Evolutionary conservation across 1,140 invertebrate genomes (phyloP), one percentile per base, ranked within the genome.

Genomic region (Drosophila nannoptera): DNA sequence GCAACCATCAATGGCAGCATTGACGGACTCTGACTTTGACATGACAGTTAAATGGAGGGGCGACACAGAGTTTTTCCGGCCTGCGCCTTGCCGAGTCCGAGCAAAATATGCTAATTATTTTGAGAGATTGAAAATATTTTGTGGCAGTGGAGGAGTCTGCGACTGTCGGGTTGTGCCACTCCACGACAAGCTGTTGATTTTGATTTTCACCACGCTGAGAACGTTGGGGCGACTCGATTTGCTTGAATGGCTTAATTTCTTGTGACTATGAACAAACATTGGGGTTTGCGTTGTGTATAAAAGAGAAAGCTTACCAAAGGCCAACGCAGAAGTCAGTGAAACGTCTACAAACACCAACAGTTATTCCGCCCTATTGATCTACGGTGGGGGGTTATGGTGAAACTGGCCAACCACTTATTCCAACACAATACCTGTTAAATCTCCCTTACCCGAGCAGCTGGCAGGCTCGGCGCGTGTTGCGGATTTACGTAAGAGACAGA

Each of bases 21-120:
- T 72, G 78, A 82, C 58, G 60, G 75, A 74, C 60, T 12, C 69
- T 76, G 80, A 73, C 76, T 84, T 83, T 84, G 80, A 83, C 80
- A 80, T 84, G 80, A 77, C 80, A 84, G 81, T 80, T 84, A 77
- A 84, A 84, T 84, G 86, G 80, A 77, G 76, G 69, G 73, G 71
- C 59, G 75, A 43, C 66, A 38, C 31, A 46, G 12, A 35, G 2
- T 6, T 31, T 7, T n/a, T 14, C 8, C 14, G 8, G 14, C 50
- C 16, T 1, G 32, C 2, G 29, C 22, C 3, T 22, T 22, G 1
- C 22, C 22, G 22, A 3, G 22, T 22, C 22, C 22, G 22, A 22
- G 55, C 56, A 55, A 64, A 78, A 70, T 86, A 86, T 84, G 80
- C 60, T 86, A 84, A 84, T 86, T 80, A 84, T 77, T 77, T 80